phyloP scores from a whole-genome alignment of 2,888 invertebrate genomes.

The Latrodectus elegans region DNA sequence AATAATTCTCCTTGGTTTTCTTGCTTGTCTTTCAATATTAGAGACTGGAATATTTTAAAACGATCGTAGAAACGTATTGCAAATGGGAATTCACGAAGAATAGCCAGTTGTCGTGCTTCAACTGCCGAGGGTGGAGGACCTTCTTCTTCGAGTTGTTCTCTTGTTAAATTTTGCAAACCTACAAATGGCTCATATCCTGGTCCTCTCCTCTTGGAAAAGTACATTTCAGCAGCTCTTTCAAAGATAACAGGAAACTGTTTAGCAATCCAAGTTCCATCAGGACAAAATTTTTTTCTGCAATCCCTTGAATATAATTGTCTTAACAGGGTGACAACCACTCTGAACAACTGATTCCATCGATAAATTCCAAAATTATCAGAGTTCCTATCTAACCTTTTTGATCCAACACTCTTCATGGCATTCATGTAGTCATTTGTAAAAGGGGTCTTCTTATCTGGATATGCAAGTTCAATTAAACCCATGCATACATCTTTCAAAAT shows the following conservation, averaged over 20 bases:
- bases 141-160: slow-evolving; percentile 71
- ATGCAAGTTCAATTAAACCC: slow-evolving; percentile 89
- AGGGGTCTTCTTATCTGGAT: slow-evolving; percentile 82
- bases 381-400: slow-evolving; percentile 57
- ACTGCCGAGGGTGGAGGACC: slow-evolving; percentile 77
- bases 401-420: slow-evolving; percentile 75
- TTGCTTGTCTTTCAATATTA: slow-evolving; percentile 79
- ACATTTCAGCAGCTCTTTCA: slow-evolving; percentile 69
- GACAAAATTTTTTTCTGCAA: slow-evolving; percentile 86
- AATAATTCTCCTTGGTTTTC: slow-evolving; percentile 85
- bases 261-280: slow-evolving; percentile 82
- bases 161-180: slow-evolving; percentile 68
- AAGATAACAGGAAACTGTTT: slow-evolving; percentile 75
- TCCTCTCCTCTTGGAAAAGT: slow-evolving; percentile 61
- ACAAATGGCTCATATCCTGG: slow-evolving; percentile 70
- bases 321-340: slow-evolving; percentile 81
- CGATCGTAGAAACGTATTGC: slow-evolving; percentile 93
- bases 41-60: slow-evolving; percentile 80
- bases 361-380: slow-evolving; percentile 73
- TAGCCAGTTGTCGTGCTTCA: slow-evolving; percentile 89
- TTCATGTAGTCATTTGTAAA: slow-evolving; percentile 79
- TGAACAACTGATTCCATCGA: slow-evolving; percentile 87
- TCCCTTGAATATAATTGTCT: slow-evolving; percentile 90
- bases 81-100: slow-evolving; percentile 94
- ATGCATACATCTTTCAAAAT: slow-evolving; percentile 86